Conservation (phyloP, 2,113 vertebrate genomes). For the Poicephalus meyeri region DNA sequence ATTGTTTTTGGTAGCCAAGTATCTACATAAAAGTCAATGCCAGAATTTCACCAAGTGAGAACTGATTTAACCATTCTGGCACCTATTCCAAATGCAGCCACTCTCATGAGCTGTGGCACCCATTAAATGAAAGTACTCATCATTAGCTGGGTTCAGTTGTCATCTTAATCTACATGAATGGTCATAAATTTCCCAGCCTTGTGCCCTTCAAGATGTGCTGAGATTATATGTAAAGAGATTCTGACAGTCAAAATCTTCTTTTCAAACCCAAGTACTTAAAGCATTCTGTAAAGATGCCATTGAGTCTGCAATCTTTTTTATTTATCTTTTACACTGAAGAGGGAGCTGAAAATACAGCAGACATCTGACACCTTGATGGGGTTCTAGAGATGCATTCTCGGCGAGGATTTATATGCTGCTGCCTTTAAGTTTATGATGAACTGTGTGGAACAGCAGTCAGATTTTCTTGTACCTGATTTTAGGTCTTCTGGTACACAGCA, state of each 20-base stretch:
- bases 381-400: not conserved
- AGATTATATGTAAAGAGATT: not conserved
- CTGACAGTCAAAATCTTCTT: conserved; percentile 15
- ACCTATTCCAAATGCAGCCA: not conserved
- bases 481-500: not conserved
- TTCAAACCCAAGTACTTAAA: not conserved
- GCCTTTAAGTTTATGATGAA: not conserved
- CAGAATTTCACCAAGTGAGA: not conserved
- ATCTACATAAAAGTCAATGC: not conserved
- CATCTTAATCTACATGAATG: not conserved
- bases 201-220: not conserved
- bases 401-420: not conserved
- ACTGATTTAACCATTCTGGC: not conserved
- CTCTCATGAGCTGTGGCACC: not conserved
- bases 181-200: not conserved
- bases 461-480: not conserved
- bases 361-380: not conserved
- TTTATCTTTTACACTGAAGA: conserved; percentile 6
- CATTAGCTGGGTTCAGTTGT: not conserved
- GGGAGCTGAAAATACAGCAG: not conserved
- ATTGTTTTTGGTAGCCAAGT: not conserved
- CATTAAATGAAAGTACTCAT: not conserved
- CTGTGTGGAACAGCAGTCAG: not conserved
- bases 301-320: not conserved
- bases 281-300: not conserved